A percentile compares a stretch with the other conserved stretches of the same genome.
Conservation (phyloP, 2,113 vertebrate species). For the Paratilapia polleni region DNA sequence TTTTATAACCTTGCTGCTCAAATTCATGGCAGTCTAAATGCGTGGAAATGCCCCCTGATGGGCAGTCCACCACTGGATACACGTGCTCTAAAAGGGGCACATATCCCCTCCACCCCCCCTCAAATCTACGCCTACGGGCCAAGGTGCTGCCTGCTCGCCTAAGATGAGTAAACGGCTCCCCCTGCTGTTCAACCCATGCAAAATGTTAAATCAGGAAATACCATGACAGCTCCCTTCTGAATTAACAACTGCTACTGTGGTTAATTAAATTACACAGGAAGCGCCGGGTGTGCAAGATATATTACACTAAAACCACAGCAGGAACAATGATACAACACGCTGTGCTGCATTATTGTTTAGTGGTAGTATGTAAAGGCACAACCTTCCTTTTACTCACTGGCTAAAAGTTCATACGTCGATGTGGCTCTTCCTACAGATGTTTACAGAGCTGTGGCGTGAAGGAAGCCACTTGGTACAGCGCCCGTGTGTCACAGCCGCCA, state of each 20-base stretch:
- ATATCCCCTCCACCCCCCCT: not conserved
- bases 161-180: constrained; percentile 9
- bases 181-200: constrained; percentile 13
- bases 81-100: too few species aligned
- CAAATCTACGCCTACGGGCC: not conserved
- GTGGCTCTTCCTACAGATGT: not conserved
- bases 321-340: not conserved
- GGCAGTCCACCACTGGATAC: too few species aligned
- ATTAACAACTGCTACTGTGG: not conserved
- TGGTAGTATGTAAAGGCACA: not conserved
- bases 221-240: constrained; percentile 14
- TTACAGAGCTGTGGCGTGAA: not conserved
- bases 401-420: not conserved
- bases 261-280: not conserved
- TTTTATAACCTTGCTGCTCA: not conserved
- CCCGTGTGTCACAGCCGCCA: not conserved
- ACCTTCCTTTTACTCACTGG: not conserved
- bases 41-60: too few species aligned
- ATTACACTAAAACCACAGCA: not conserved
- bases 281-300: not conserved
- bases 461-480: not conserved
- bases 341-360: not conserved
- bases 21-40: not conserved
- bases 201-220: not conserved
- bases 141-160: not conserved